These are phyloP conservation scores for Tragelaphus buxtoni DNA, from an alignment of 2,113 vertebrate species.

Conservation along the genomic window DNA sequence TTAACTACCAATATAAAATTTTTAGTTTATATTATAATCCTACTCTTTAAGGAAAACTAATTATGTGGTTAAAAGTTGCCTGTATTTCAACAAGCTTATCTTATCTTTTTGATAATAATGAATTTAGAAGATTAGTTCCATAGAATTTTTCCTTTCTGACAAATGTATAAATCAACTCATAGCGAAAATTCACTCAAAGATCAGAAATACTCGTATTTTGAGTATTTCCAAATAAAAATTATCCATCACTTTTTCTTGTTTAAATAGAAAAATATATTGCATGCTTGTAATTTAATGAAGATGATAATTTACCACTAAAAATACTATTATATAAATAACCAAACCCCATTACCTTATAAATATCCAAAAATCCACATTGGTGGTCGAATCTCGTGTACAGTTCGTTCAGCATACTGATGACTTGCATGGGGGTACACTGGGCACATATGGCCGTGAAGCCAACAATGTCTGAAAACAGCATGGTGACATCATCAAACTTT, in stretches of 20 bases:
- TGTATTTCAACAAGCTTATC: neutral
- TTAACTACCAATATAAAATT: neutral
- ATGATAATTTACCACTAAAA: neutral
- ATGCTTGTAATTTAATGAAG: neutral
- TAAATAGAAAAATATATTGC: neutral
- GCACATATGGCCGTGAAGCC: slow-evolving; percentile 98
- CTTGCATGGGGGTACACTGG: slow-evolving; percentile 98
- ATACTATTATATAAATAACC: neutral
- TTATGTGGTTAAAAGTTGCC: neutral
- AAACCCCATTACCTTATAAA: slow-evolving; percentile 92
- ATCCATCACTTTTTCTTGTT: neutral
- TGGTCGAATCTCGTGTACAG: slow-evolving; percentile 98
- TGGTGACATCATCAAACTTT: slow-evolving; percentile 98
- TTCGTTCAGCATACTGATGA: slow-evolving; percentile 99
- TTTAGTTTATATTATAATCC: neutral
- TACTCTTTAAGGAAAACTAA: neutral
- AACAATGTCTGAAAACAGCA: slow-evolving; percentile 99
- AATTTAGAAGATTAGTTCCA: neutral
- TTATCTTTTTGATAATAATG: neutral
- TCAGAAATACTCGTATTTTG: neutral
- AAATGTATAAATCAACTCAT: neutral
- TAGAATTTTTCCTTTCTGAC: neutral
- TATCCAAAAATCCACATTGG: slow-evolving; percentile 97
- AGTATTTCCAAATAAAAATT: neutral
- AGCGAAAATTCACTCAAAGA: neutral